These are phyloP conservation scores for Tenodera sinensis DNA, from an alignment of 2,888 invertebrate genomes.

Conservation along the genomic window DNA sequence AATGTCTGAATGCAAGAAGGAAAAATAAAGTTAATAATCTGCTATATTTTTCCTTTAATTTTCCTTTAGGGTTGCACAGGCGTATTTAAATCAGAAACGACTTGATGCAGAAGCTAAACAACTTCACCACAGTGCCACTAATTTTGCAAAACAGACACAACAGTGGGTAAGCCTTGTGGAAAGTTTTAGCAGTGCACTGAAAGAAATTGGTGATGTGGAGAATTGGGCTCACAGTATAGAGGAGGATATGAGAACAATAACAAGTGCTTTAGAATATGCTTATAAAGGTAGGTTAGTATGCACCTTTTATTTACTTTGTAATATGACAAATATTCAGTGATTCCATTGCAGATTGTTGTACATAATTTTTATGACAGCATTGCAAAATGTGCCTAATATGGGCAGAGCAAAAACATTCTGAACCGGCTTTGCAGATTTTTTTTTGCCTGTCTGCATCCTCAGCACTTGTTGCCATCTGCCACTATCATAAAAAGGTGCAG, in stretches of 20 bases:
- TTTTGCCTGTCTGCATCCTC: no score
- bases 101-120: constrained; percentile 96
- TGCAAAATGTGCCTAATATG: no score
- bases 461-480: no score
- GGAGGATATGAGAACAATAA: constrained; percentile 89
- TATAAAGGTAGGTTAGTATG: constrained; percentile 61
- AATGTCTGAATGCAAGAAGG: no score
- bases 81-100: constrained; percentile 96
- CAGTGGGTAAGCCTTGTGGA: constrained; percentile 94
- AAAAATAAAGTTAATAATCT: no score
- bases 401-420: no score
- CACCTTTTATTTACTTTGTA: no score
- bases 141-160: constrained; percentile 93
- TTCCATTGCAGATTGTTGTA: no score
- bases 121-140: constrained; percentile 87
- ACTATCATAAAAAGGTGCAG: no score
- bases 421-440: no score
- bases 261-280: constrained; percentile 88
- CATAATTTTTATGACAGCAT: no score
- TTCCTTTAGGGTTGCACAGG: constrained; percentile 84
- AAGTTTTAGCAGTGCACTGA: constrained; percentile 79
- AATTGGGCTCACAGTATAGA: constrained; percentile 98
- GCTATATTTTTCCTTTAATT: background rate
- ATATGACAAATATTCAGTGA: no score
- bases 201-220: constrained; percentile 98